These are phyloP conservation scores for Drosophila nasuta DNA, from an alignment of 1,140 invertebrate species.

Conservation along the genomic window DNA sequence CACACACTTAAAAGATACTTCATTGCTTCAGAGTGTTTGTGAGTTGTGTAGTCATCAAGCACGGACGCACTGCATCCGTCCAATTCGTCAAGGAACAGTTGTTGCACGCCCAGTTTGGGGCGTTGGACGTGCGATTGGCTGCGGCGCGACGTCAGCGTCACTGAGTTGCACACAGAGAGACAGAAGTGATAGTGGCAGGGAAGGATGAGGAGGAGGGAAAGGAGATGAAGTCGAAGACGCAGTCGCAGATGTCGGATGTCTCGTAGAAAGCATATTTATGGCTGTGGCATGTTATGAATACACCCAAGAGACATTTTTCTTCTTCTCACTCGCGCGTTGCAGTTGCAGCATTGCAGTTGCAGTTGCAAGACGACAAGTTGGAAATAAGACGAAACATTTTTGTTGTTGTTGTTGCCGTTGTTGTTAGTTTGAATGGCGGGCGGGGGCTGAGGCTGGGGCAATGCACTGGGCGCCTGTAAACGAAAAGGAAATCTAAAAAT, in stretches of 20 bases:
- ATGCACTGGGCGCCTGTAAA: conserved; percentile 34
- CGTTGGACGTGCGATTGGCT: conserved; percentile 63
- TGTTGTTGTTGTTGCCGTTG: background rate
- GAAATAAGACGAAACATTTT: conserved; percentile 23
- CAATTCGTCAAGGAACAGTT: conserved; percentile 78
- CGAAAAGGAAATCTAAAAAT: conserved; percentile 51
- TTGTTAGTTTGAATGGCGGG: conserved; percentile 4
- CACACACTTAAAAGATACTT: conserved; percentile 5
- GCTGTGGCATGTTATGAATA: conserved; percentile 80
- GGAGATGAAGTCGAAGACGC: conserved; percentile 6
- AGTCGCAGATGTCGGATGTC: conserved; percentile 63
- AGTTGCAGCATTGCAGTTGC: conserved; percentile 16
- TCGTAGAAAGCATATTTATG: conserved; percentile 79
- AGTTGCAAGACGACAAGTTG: conserved; percentile 47
- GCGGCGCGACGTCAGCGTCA: conserved; percentile 7
- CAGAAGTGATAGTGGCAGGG: background rate
- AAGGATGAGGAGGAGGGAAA: background rate
- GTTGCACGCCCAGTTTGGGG: conserved; percentile 69
- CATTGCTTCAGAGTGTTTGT: conserved; percentile 1
- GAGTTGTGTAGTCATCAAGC: conserved; percentile 40
- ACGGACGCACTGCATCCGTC: conserved; percentile 68
- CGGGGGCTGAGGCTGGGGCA: conserved; percentile 13
- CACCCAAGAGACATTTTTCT: conserved; percentile 82
- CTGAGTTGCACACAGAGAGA: conserved; percentile 14
- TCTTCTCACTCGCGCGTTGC: conserved; percentile 64